Evolutionary conservation across 2,113 vertebrate species (phyloP), one percentile per base, ranked within the genome.

Genomic region (Variabilichromis moorii): DNA sequence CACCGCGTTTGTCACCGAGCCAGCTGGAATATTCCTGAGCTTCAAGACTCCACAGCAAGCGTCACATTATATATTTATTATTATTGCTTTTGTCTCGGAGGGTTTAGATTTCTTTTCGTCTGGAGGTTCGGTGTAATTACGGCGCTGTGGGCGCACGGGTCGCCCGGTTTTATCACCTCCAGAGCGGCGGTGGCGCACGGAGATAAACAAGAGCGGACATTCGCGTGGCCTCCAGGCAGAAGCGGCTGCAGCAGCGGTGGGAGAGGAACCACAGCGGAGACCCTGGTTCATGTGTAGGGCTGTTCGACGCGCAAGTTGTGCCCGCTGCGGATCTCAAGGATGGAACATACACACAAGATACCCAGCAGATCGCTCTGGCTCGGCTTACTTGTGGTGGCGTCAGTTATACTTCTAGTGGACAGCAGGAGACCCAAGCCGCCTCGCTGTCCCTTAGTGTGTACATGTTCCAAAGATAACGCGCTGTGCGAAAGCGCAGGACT

Each of bases 381-480:
- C 16, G 86, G 71, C 45, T 37, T 87, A 9, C 88, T 94, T 4
- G 24, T 88, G 61, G 31, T 93, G 81, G 88, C 86, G 86, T 93
- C 35, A 37, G 85, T 91, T 73, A 63, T 92, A 51, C 91, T 95
- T 42, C 81, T 66, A 55, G 97, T 94, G 95, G 97, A 97, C 93
- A 96, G 97, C 95, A 98, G 96, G 96, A 98, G 96, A 96, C 95
- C 97, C 91, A 97, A 96, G 94, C 97, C 97, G 96, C 96, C 97
- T 90, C 97, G 97, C 95, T 99, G 99, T 93, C 99, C 98, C 94
- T 90, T 96, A 57, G 97, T 96, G 91, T 99, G 99, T 95, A 98
- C 97, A 89, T 99, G 99, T 96, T 99, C 98, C 97, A 99, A 99
- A 98, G 99, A 99, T 97, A 99, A 98, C 96, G 99, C 98, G 94